phyloP scores from a whole-genome alignment of 1,140 invertebrate genomes.

The Wiebesia pumilae region DNA sequence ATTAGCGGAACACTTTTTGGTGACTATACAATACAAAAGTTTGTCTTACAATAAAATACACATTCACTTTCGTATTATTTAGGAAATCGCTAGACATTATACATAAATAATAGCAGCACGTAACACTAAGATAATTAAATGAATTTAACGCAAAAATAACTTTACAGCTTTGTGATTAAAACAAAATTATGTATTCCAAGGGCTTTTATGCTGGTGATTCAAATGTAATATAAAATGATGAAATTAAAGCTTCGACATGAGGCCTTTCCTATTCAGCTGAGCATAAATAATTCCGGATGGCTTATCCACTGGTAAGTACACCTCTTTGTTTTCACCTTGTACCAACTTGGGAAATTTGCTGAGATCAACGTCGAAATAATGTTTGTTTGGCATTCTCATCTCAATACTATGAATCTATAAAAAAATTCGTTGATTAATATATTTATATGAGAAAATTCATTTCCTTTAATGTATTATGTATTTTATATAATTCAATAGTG shows the following conservation, averaged over 20 bases:
- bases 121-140: not conserved
- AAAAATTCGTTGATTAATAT: not conserved
- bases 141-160: not conserved
- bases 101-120: not conserved
- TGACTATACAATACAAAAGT: conserved; percentile 7
- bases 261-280: conserved; percentile 77
- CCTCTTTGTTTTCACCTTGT: conserved; percentile 79
- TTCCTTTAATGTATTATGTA: not conserved
- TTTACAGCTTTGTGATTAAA: not conserved
- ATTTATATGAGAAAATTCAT: not conserved
- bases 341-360: conserved; percentile 80
- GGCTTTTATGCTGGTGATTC: not conserved
- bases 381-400: conserved; percentile 87
- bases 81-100: not conserved
- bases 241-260: conserved; percentile 75
- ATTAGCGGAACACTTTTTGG: conserved; percentile 35
- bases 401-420: conserved; percentile 80
- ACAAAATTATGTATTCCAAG: conserved; percentile 15
- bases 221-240: not conserved
- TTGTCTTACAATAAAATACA: not conserved
- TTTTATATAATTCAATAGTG: too few relatives aligned
- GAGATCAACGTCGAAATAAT: conserved; percentile 84
- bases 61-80: not conserved
- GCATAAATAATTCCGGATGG: conserved; percentile 86
- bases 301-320: conserved; percentile 84